Evolutionary conservation across 2,888 invertebrate species (phyloP).

Genomic region (Caenorhabditis doughertyi): DNA sequence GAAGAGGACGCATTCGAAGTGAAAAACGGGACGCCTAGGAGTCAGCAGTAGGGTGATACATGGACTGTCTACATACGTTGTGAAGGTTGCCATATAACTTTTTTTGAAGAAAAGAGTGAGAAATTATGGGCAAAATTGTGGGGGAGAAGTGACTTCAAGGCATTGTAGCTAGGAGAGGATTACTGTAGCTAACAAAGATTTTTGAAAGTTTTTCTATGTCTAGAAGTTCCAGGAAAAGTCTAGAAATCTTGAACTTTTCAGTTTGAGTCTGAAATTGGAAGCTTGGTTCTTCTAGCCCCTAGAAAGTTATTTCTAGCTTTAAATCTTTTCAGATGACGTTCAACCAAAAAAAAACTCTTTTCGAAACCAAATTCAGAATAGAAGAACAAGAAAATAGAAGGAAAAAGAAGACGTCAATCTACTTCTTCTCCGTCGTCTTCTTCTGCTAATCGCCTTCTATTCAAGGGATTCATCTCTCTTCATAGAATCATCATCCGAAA

Average conservation of each 20-base stretch:
- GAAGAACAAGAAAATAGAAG: neutral
- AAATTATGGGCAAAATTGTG: too few species aligned
- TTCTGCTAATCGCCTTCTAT: constrained; percentile 53
- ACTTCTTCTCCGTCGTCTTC: neutral
- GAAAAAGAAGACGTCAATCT: constrained; percentile 50
- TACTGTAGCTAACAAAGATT: neutral
- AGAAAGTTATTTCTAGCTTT: too few species aligned
- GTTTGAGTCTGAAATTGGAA: too few species aligned
- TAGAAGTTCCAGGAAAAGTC: too few species aligned
- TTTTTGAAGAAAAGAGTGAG: neutral
- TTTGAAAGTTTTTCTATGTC: too few species aligned
- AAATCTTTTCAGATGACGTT: too few species aligned
- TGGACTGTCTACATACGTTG: too few species aligned
- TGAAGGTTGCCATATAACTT: constrained; percentile 17
- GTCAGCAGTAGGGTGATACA: constrained; percentile 4
- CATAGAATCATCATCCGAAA: constrained; percentile 24
- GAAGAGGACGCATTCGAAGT: too few species aligned
- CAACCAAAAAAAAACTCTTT: neutral
- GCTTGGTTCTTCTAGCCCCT: too few species aligned
- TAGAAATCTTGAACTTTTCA: too few species aligned
- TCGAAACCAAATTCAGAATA: constrained; percentile 5
- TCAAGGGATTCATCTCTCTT: constrained; percentile 58
- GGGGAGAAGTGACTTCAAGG: too few species aligned
- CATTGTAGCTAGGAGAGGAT: too few species aligned
- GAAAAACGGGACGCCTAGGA: constrained; percentile 6